Conservation (phyloP, 2,888 invertebrate species). For the Noctua janthina region DNA sequence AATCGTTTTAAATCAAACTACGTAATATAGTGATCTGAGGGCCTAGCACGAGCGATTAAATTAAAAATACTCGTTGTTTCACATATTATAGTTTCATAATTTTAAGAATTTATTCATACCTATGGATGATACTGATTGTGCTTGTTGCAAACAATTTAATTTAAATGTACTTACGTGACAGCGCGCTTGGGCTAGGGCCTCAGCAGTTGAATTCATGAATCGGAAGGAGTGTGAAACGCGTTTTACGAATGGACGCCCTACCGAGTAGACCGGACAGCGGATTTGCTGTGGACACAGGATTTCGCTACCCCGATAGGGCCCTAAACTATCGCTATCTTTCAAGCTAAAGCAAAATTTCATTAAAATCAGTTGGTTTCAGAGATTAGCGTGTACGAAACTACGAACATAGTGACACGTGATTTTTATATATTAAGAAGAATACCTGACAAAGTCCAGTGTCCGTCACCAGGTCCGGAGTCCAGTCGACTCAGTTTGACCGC, state of each 20-base stretch:
- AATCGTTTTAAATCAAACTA: slow-evolving; percentile 27
- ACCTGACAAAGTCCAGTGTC: neutral
- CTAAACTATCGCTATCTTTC: neutral
- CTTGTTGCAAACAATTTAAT: neutral
- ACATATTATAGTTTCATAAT: too few species aligned
- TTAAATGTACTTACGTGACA: neutral
- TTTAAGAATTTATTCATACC: neutral
- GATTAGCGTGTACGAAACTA: neutral
- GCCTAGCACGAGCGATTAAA: neutral
- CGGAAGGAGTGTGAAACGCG: neutral
- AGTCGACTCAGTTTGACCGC: neutral
- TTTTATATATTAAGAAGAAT: neutral
- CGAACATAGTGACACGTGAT: neutral
- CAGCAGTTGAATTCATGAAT: neutral
- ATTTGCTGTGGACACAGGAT: neutral
- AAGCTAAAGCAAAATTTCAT: neutral
- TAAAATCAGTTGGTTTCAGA: neutral
- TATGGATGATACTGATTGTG: neutral
- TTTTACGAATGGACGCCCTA: too few species aligned
- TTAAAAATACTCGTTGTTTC: neutral
- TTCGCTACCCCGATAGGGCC: neutral
- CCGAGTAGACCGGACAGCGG: neutral
- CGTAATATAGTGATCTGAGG: neutral
- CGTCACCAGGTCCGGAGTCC: neutral
- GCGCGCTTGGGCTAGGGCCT: neutral